phyloP scores from a whole-genome alignment of 1,140 invertebrate species.

The Steinernema feltiae region DNA sequence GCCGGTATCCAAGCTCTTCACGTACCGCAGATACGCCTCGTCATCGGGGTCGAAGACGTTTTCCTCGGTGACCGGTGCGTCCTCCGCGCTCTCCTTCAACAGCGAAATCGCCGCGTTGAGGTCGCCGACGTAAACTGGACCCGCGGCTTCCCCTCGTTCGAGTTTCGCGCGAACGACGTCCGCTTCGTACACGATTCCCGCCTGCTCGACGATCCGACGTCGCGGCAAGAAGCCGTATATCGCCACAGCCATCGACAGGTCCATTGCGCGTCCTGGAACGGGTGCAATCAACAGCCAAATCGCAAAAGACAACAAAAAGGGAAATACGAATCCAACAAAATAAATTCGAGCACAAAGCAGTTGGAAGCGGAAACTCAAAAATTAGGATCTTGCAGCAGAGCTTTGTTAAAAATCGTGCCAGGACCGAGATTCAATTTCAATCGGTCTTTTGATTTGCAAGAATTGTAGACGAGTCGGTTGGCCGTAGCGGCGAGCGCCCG shows the following conservation, averaged over 20 bases:
- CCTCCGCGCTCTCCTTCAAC: background rate
- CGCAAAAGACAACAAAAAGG: too few relatives aligned
- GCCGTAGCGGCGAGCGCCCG: too few relatives aligned
- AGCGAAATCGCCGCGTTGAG: background rate
- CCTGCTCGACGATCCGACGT: background rate
- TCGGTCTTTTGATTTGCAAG: too few relatives aligned
- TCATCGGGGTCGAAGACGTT: slow-evolving; percentile 33
- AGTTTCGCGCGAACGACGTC: background rate
- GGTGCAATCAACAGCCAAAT: too few relatives aligned
- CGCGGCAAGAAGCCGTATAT: background rate
- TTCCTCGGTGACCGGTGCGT: background rate
- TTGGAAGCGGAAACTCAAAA: too few relatives aligned
- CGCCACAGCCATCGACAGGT: background rate
- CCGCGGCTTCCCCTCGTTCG: background rate
- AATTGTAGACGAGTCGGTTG: too few relatives aligned
- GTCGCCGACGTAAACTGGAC: background rate
- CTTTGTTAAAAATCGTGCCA: too few relatives aligned
- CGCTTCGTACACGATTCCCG: background rate
- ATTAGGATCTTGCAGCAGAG: too few relatives aligned
- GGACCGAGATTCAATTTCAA: too few relatives aligned
- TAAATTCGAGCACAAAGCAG: too few relatives aligned
- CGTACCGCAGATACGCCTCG: slow-evolving; percentile 35
- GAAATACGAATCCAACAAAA: too few relatives aligned
- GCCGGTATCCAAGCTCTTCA: slow-evolving; percentile 31
- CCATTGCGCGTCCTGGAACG: background rate